Evolutionary conservation across 2,888 invertebrate genomes (phyloP).

Genomic region (Xanthia togata): DNA sequence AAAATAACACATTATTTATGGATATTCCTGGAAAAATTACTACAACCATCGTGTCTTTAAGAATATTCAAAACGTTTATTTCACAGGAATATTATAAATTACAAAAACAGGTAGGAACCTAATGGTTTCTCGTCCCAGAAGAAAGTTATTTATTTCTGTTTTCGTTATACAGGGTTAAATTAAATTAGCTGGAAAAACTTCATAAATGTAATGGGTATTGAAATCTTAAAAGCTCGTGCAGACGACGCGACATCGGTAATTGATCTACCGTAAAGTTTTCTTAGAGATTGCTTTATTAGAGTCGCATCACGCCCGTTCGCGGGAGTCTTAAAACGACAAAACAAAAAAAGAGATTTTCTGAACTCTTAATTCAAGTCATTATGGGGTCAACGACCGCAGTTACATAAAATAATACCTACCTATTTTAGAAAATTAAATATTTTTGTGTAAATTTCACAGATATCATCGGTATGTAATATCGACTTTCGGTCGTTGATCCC

Average conservation of each 20-base stretch:
- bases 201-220: not conserved
- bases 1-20: not conserved
- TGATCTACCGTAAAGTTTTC: too few relatives aligned
- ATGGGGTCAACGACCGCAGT: not conserved
- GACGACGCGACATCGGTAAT: too few relatives aligned
- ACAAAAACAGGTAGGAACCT: not conserved
- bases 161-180: not conserved
- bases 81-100: not conserved
- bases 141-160: not conserved
- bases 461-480: not conserved
- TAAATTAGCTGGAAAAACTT: not conserved
- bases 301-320: too few relatives aligned
- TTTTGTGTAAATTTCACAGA: not conserved
- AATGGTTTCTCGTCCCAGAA: not conserved
- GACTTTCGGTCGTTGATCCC: not conserved
- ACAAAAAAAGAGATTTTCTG: not conserved
- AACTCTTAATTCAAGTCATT: not conserved
- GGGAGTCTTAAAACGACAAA: not conserved
- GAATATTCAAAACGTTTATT: too few relatives aligned
- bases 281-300: too few relatives aligned
- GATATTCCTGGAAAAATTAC: not conserved
- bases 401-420: not conserved
- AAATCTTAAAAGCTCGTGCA: not conserved
- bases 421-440: not conserved
- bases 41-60: not conserved